phyloP scores from a whole-genome alignment of 1,140 invertebrate species.

The Lanistes nyassanus region DNA sequence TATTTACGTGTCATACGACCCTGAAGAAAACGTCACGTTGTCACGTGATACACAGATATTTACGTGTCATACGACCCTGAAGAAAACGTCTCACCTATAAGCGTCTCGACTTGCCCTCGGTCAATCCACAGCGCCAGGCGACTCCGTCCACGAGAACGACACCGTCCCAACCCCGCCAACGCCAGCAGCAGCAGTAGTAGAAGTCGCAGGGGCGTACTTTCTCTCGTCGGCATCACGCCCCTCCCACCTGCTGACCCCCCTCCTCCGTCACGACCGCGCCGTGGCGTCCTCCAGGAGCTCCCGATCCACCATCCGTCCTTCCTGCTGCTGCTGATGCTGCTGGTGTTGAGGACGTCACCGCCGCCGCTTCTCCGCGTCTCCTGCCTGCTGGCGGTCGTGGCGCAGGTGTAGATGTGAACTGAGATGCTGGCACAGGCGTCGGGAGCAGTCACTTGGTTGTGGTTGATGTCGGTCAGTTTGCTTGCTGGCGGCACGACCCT shows the following conservation, averaged over 20 bases:
- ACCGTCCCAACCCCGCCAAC: neutral
- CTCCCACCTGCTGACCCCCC: neutral
- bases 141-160: constrained; percentile 23
- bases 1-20: too few relatives aligned
- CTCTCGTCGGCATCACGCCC: neutral
- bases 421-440: neutral
- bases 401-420: neutral
- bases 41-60: too few relatives aligned
- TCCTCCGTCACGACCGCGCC: neutral
- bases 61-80: too few relatives aligned
- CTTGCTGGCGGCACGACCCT: neutral
- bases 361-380: too few relatives aligned
- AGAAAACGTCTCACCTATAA: constrained; percentile 20
- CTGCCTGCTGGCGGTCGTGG: neutral
- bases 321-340: neutral
- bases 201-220: constrained; percentile 9
- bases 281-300: too few relatives aligned
- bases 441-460: neutral
- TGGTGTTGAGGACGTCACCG: neutral
- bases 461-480: neutral
- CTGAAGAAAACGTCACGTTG: too few relatives aligned
- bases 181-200: constrained; percentile 14
- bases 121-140: constrained; percentile 38
- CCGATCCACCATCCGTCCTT: neutral
- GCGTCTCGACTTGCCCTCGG: constrained; percentile 27